Conservation (phyloP, 2,797 vertebrate genomes). For the Galagoides demidoff region DNA sequence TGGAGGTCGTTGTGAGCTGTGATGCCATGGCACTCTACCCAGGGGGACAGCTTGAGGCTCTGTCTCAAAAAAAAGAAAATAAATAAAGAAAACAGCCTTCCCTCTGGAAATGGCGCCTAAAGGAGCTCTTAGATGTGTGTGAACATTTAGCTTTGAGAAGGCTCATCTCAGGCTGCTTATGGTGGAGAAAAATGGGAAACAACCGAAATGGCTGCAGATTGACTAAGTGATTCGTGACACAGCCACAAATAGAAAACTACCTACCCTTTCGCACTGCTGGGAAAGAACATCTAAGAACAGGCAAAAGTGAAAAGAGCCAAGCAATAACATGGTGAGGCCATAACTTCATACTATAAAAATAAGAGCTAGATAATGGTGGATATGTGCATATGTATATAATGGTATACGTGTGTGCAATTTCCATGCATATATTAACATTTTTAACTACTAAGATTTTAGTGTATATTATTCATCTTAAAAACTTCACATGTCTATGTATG, state of each 20-base stretch:
- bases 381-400: not conserved
- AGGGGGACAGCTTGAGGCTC: too few relatives aligned
- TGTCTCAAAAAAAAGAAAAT: too few relatives aligned
- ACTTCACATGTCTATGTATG: not conserved
- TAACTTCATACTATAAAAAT: not conserved
- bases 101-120: not conserved
- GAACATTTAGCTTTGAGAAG: not conserved
- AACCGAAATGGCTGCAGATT: not conserved
- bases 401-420: not conserved
- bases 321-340: not conserved
- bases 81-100: too few relatives aligned
- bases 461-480: not conserved
- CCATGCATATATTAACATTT: not conserved
- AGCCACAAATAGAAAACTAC: constrained; percentile 36
- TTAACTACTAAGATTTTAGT: not conserved
- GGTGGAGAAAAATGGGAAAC: not conserved
- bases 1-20: too few relatives aligned
- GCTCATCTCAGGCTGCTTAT: not conserved
- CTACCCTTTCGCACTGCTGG: not conserved
- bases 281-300: not conserved
- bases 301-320: not conserved
- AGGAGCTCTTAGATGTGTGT: not conserved
- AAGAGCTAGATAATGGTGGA: not conserved
- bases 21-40: too few relatives aligned
- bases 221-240: not conserved